These are phyloP conservation scores for Drosophila prostipennis DNA, from an alignment of 2,888 invertebrate genomes.

Conservation along the genomic window DNA sequence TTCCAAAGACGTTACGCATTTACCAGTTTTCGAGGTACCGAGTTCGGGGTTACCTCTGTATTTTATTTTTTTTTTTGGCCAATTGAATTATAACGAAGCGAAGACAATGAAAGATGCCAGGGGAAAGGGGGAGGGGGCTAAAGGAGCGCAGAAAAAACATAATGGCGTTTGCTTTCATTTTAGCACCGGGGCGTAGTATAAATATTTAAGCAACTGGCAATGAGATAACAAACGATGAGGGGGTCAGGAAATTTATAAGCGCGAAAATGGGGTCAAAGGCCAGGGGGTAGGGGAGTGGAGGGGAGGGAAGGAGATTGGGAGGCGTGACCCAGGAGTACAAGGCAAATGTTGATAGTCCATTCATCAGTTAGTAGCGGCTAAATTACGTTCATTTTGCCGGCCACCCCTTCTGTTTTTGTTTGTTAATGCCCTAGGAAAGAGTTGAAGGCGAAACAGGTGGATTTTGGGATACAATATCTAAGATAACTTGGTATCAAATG, in stretches of 20 bases:
- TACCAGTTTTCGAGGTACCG: conserved; percentile 30
- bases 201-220: conserved; percentile 75
- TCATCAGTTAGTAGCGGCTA: conserved; percentile 48
- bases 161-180: conserved; percentile 75
- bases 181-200: conserved; percentile 61
- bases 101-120: conserved; percentile 50
- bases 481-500: background rate
- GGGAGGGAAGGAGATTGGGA: background rate
- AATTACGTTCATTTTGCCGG: conserved; percentile 38
- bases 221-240: conserved; percentile 62
- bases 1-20: conserved; percentile 44
- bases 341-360: conserved; percentile 47
- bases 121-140: conserved; percentile 8
- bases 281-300: background rate
- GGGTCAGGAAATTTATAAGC: conserved; percentile 42
- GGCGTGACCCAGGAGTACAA: conserved; percentile 3
- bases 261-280: conserved; percentile 55
- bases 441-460: background rate
- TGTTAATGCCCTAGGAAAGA: background rate
- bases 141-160: conserved; percentile 24
- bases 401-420: conserved; percentile 1
- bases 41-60: background rate
- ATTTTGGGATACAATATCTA: background rate
- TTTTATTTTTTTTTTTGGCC: conserved; percentile 56
- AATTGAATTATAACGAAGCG: conserved; percentile 70